Base-by-base conservation (phyloP, 1,140 invertebrate species). In the Radopholus similis region DNA sequence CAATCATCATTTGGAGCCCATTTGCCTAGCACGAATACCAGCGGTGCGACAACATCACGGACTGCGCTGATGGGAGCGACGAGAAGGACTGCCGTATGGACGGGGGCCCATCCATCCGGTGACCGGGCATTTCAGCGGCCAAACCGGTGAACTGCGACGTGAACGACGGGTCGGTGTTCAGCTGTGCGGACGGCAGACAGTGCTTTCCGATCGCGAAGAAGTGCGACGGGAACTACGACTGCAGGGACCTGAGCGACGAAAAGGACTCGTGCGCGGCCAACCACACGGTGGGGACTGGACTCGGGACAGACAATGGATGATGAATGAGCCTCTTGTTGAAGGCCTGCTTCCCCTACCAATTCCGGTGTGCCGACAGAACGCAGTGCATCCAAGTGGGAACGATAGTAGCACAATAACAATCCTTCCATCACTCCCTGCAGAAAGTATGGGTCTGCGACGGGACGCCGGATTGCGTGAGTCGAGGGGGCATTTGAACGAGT, bases 51-150 rank as follows among this genome's bases (percentile, higher is more conserved):
- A 91, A 90, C 87, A 89, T 89, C 44, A 89, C 91, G 0, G 93
- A 96, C 85, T 96, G 93, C 84, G 88, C 91, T 40, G 93, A 95
- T 82, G 92, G 91, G 63, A 91, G 90, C 11, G 93, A 95, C 83
- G 91, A 95, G 85, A 88, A 89, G 18, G 90, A 91, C 82, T 95
- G 93, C 86, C 89, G 92, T 95, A 85, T 93, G 70, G 64, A 23
- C n/a, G n/a, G n/a, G n/a, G n/a, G n/a, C 0, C 4, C 0, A n/a
- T 42, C 21, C 21, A 42, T 13, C 40, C 40, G 40, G 21, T 13
- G 21, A 32, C 49, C 18, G 23, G 26, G 11, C 23, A n/a, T 62
- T 80, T 68, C 51, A 75, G 74, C 77, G 0, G 68, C 75, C 6
- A 56, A 28, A 11, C 65, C 68, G 21, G 78, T 81, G 4, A 74